Base-by-base conservation (phyloP, 2,888 invertebrate genomes). In the Chymomyza fuscimana region DNA sequence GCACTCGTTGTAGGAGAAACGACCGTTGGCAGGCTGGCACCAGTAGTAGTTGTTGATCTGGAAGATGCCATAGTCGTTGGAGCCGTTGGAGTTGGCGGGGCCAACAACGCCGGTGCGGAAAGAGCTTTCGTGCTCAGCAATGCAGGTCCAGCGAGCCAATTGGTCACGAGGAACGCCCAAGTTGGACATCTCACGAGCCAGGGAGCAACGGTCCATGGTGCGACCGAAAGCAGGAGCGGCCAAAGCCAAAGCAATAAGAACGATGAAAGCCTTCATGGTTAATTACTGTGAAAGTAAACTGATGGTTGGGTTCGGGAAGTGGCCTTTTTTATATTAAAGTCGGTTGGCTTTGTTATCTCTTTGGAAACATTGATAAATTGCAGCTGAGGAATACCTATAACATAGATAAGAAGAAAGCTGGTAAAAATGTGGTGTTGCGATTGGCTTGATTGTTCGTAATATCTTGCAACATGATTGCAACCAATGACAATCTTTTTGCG, bases 21-120 rank as follows among this genome's bases (percentile, higher is more conserved):
- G 66, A 5, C 80, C 78, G 32, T 67, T 69, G 10, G 60, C 50
- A 56, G 79, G 77, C 7, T 77, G 64, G 61, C 90, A 90, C 90
- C 90, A 90, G 65, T 79, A 89, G 32, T 72, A 72, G 67, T 85
- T 79, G 71, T 89, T 88, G 19, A 89, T 81, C 73, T 89, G 89
- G 68, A 88, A 89, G 46, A 89, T 75, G 50, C 89, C 89, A 63
- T 80, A 91, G 74, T 92, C 91, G 19, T 78, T 78, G 50, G 90
- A 88, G 0, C 93, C 93, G 72, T 93, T 92, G 0, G 72, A 76
- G 80, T 93, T 93, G 10, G 32, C 15, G 6, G 86, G 90, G 0
- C 93, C 92, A n/a, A 91, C 85, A 5, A 89, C 91, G 50, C 89
- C 74, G 0, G 93, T 93, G 22, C 91, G 90, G 16, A 92, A 86